phyloP scores from a whole-genome alignment of 2,113 vertebrate species.

The Chamaea fasciata region DNA sequence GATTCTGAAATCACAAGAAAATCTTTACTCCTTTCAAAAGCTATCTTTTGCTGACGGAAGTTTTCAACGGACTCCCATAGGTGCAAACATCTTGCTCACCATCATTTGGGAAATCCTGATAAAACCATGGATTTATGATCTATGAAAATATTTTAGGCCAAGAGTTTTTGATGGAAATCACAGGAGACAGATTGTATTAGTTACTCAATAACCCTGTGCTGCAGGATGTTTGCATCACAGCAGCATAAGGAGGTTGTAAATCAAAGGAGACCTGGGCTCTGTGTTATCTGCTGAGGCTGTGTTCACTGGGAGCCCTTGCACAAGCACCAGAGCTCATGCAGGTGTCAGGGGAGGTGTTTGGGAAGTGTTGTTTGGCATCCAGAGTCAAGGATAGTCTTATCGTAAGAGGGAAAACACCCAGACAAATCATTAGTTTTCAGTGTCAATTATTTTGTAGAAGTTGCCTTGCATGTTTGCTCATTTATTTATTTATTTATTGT shows the following conservation, averaged over 20 bases:
- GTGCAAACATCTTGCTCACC: not conserved
- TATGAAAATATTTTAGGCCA: constrained; percentile 1
- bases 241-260: not conserved
- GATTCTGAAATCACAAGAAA: constrained; percentile 38
- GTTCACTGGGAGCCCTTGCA: not conserved
- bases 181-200: not conserved
- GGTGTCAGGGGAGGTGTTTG: not conserved
- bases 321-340: not conserved
- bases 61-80: not conserved
- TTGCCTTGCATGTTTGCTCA: not conserved
- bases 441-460: not conserved
- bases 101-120: not conserved
- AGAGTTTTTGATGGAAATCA: constrained; percentile 36
- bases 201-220: not conserved
- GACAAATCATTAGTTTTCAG: not conserved
- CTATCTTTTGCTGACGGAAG: not conserved
- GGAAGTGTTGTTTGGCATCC: not conserved
- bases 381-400: not conserved
- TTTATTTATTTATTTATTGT: not conserved
- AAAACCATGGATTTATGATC: constrained; percentile 25
- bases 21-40: constrained; percentile 19
- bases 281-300: not conserved
- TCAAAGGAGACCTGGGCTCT: constrained; percentile 10
- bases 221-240: constrained; percentile 1
- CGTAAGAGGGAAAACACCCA: not conserved